Base-by-base conservation (phyloP, 2,888 invertebrate species). In the Chromoteleia sp. region DNA sequence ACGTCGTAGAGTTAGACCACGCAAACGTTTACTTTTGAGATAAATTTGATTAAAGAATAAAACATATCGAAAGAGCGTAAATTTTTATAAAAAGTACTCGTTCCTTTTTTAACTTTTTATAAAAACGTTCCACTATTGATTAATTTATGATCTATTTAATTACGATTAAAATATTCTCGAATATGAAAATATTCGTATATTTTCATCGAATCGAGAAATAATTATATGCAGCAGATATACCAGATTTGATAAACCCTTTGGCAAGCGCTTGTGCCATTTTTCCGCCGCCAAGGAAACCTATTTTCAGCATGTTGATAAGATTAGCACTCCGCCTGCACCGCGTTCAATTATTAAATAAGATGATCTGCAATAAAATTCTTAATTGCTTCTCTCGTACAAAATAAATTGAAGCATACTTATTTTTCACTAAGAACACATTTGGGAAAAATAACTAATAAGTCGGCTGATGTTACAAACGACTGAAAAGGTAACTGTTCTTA, bases 271-370 rank as follows among this genome's bases (percentile, higher is more conserved):
- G 97, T 0, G 98, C 98, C 94, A 98, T 95, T 90, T 96, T 96
- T 10, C 98, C 98, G 29, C 97, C 98, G 0, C 98, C 98, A 50
- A 98, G 94, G 90, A 98, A 98, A 1, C 98, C 98, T 85, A 98
- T 96, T 92, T 95, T 95, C 93, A 96, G n/a, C 78, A 83, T 82
- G 41, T 33, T 65, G 33, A 74, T 65, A 63, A 73, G 59, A 59
- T 56, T 59, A 33, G n/a, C 41, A 10, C 17, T 10, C 33, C 15
- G n/a, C 1, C 21, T 17, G 52, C 21, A 12, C n/a, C n/a, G 12
- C 14, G 41, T 1, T 25, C 7, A 41, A 43, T 10, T 36, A 6
- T 21, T 12, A 0, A 33, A 0, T 10, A 12, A 15, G 29, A 33
- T 4, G 33, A 30, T 36, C 58, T 45, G 14, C 25, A 56, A 58